Evolutionary conservation across 2,797 vertebrate genomes (phyloP), one percentile per base, ranked within the genome.

Genomic region (Chiroxiphia lanceolata): DNA sequence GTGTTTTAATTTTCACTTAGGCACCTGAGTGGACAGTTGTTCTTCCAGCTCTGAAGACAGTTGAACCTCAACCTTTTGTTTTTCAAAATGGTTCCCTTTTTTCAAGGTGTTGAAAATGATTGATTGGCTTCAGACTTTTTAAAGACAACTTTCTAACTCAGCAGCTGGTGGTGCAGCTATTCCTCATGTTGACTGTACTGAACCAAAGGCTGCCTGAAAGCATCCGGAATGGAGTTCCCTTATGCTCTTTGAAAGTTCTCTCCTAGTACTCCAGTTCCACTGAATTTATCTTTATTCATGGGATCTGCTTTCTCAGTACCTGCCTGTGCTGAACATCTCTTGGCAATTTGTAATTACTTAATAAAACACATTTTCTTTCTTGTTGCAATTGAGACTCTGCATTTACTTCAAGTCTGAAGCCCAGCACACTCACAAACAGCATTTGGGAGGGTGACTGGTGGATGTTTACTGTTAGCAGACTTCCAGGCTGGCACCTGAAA

Each of bases 1-100:
- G 3, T 2, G 1, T 63, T 83, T 65, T 33, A 8, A 59, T 63
- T 59, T 84, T 83, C 33, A 36, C 20, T 47, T 59, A 23, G n/a
- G 19, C 67, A 51, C 51, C 40, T 0, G 0, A 40, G 47, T 9
- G 23, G 34, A 33, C 17, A 26, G 26, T 27, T 70, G 11, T 18
- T 48, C 88, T 70, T 75, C 57, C 34, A 54, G 21, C 15, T 83
- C 48, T 64, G 76, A 81, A 71, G 48, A 29, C 44, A 70, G 40
- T 0, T 60, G 48, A 78, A 77, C 34, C 26, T 90, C 57, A 50
- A 0, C 8, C 2, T 78, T 88, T 74, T 50, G 21, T 3, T 60
- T 83, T 86, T 77, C 33, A 86, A 40, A 33, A 12, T 1, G 3
- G 4, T 51, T 88, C 5, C 11, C 7, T 74, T 34, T 6, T 81